A percentile compares a stretch with the other conserved stretches of the same genome.
Evolutionary conservation across 2,797 vertebrate species (phyloP).

Genomic region (Aeoliscus strigatus): DNA sequence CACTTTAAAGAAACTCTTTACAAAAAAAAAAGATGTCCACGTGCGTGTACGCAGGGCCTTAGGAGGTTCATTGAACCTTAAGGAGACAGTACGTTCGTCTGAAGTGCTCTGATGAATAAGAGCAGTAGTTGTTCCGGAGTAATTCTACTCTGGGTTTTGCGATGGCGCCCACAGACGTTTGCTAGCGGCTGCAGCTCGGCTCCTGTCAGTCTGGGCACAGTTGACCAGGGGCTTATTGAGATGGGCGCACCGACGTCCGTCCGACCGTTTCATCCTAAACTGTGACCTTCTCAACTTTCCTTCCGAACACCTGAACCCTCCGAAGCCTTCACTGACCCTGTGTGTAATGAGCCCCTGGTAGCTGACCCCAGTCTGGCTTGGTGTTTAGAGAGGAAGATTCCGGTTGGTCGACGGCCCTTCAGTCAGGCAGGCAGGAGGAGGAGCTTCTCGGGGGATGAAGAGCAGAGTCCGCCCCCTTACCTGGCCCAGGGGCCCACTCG

Average conservation of each 20-base stretch:
- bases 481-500: constrained; percentile 76
- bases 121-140: too few species aligned
- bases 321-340: constrained; percentile 18
- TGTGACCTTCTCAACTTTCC: constrained; percentile 31
- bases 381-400: constrained; percentile 97
- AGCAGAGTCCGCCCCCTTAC: constrained; percentile 89
- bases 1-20: too few species aligned
- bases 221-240: constrained; percentile 56
- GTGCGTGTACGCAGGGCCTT: too few species aligned
- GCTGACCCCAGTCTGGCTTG: constrained; percentile 89
- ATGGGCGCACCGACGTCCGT: constrained; percentile 7
- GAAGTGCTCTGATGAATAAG: too few species aligned
- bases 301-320: too few species aligned
- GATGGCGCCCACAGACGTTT: too few species aligned
- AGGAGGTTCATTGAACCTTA: too few species aligned
- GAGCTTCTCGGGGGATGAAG: constrained; percentile 89
- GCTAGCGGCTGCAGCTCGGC: constrained; percentile 1
- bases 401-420: constrained; percentile 88
- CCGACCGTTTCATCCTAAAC: constrained; percentile 7
- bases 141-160: too few species aligned
- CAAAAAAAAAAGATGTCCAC: too few species aligned
- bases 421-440: constrained; percentile 87
- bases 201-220: constrained; percentile 24
- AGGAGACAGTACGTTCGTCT: too few species aligned
- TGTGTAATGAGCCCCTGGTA: constrained; percentile 60